Percentiles rank a stretch among this genome's conserved stretches.
These are phyloP conservation scores for Ophion obscuratus DNA, from an alignment of 2,888 invertebrate genomes.

Conservation along the genomic window DNA sequence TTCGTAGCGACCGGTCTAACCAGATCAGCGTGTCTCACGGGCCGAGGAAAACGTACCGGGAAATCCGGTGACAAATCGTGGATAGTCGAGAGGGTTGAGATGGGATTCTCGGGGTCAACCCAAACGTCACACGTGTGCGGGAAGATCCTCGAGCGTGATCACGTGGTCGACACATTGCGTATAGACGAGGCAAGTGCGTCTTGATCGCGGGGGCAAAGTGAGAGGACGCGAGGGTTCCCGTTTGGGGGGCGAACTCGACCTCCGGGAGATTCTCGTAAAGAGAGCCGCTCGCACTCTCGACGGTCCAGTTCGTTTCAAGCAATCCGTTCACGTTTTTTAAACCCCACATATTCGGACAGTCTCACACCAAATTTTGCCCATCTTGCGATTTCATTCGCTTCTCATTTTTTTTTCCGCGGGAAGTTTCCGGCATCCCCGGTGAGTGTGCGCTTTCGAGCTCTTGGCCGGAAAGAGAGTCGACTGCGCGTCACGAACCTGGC, in stretches of 20 bases:
- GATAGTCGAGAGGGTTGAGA: slow-evolving; percentile 41
- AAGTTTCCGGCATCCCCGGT: slow-evolving; percentile 32
- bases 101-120: slow-evolving; percentile 1
- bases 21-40: background rate
- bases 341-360: background rate
- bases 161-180: slow-evolving; percentile 1
- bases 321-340: slow-evolving; percentile 48
- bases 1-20: background rate
- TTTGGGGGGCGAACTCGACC: slow-evolving; percentile 73
- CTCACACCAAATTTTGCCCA: background rate
- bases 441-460: slow-evolving; percentile 58
- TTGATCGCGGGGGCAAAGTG: slow-evolving; percentile 54
- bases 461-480: slow-evolving; percentile 66
- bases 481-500: slow-evolving; percentile 38
- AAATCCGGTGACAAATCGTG: slow-evolving; percentile 50
- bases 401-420: background rate
- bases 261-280: slow-evolving; percentile 76
- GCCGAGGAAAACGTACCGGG: slow-evolving; percentile 28
- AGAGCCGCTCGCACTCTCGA: slow-evolving; percentile 71
- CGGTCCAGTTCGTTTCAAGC: slow-evolving; percentile 75
- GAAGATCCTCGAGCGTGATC: slow-evolving; percentile 34
- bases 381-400: background rate
- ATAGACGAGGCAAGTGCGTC: slow-evolving; percentile 1
- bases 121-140: slow-evolving; percentile 7
- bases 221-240: slow-evolving; percentile 61